A percentile compares a stretch with the other conserved stretches of the same genome.
phyloP scores from a whole-genome alignment of 1,140 invertebrate genomes.

The Capitella teleta region DNA sequence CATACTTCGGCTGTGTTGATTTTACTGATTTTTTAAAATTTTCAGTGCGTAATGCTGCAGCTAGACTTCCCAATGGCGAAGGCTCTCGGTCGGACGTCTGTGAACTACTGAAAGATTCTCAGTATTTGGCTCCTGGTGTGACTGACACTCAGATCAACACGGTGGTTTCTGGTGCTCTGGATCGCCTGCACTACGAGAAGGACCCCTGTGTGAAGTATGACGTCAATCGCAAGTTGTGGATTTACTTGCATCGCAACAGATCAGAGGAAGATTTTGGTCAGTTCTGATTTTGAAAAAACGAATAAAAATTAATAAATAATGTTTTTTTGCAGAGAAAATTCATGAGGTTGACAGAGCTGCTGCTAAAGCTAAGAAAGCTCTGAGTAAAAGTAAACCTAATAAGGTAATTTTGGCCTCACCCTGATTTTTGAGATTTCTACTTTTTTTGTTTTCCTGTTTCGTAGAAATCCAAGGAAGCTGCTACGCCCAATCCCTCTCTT shows the following conservation, averaged over 20 bases:
- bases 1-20: background rate
- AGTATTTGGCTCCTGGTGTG: slow-evolving; percentile 62
- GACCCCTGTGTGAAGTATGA: slow-evolving; percentile 87
- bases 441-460: too few species aligned
- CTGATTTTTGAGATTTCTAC: too few species aligned
- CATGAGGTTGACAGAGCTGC: slow-evolving; percentile 45
- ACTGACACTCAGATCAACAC: slow-evolving; percentile 65
- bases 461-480: too few species aligned
- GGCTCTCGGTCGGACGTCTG: slow-evolving; percentile 82
- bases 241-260: slow-evolving; percentile 71
- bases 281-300: slow-evolving; percentile 5
- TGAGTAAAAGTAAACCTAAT: slow-evolving; percentile 5
- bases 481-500: too few species aligned
- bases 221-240: slow-evolving; percentile 76
- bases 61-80: slow-evolving; percentile 80
- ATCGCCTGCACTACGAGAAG: slow-evolving; percentile 73
- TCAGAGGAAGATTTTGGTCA: slow-evolving; percentile 66
- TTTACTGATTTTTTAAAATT: background rate
- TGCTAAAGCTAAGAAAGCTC: slow-evolving; percentile 41
- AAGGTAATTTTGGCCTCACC: too few species aligned
- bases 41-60: slow-evolving; percentile 76
- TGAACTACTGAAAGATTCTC: slow-evolving; percentile 69
- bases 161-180: slow-evolving; percentile 77
- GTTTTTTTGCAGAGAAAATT: slow-evolving; percentile 34
- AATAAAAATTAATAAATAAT: background rate